Base-by-base conservation (phyloP, 2,797 vertebrate genomes). In the Poecilia picta region DNA sequence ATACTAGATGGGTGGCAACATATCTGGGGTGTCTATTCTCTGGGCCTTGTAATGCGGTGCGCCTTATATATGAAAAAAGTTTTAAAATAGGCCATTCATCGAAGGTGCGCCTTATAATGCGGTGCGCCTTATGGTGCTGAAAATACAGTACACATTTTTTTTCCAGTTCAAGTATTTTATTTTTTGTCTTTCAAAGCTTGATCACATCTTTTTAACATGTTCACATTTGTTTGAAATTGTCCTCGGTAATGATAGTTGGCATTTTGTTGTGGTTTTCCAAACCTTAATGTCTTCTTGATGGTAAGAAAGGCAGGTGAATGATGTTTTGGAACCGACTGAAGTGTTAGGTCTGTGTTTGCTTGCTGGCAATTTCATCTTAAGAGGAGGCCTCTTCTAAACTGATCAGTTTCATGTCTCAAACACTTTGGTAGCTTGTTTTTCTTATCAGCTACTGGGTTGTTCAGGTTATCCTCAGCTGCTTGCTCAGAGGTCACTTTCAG, bases 351-450 rank as follows among this genome's bases (percentile, higher is more conserved):
- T 28, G 55, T 57, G 55, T 64, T 64, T 66, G 62, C 39, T 66
- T 36, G 33, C 33, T 66, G 62, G 62, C 33, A 66, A 66, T 66
- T 66, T 66, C 33, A 66, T 66, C 62, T 66, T 36, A 20, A 66
- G 33, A 23, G 33, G 62, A 66, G 33, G 16, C 16, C 62, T 66
- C 62, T 66, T 23, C 62, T 39, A 23, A 66, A 66, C 62, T 66
- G 31, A 66, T 66, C 62, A 36, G 33, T 36, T 66, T 66, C 62
- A 66, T 11, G 62, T 36, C 31, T 23, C 15, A 66, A 66, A 66
- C 12, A 36, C 62, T 66, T 8, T 36, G 10, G 8, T 66, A 20
- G 31, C 62, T 66, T 36, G 31, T 66, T 66, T 39, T 39, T 20
- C 62, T 39, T 66, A 36, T 36, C 68, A 28, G 70, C 53, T 28